Evolutionary conservation across 2,113 vertebrate species (phyloP), one percentile per base, ranked within the genome.

Genomic region (Dolichotis patagonum): DNA sequence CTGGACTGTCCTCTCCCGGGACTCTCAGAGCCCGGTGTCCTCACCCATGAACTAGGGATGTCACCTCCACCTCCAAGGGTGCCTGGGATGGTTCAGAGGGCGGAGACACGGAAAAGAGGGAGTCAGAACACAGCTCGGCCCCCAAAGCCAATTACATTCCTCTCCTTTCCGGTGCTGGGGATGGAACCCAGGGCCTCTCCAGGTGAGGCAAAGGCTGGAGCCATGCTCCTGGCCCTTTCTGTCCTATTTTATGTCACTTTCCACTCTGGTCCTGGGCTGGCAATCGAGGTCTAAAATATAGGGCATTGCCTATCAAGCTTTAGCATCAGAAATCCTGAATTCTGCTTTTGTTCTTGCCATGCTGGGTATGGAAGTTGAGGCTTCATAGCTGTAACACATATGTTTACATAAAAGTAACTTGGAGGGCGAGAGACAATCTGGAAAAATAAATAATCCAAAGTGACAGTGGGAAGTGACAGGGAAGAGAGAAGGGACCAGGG

Each of bases 401-500:
- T 19, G 16, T 46, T 88, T 67, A 75, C 32, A 58, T 17, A 16
- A 83, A 75, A 93, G 58, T 12, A 11, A 87, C n/a, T n/a, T 54
- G n/a, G 28, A 7, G 7, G 1, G 5, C 10, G 17, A 14, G 54
- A 58, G 24, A 43, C 8, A 52, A 54, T 67, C 32, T 67, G 41
- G 54, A 78, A 78, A 88, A 84, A 58, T 38, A 54, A 35, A 60
- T 1, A 77, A 60, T 52, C 22, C 69, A 28, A 13, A 43, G 56
- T 49, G 78, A 38, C 52, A 38, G 46, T 13, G 65, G 65, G 35
- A 35, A 1, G 69, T 22, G 88, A 46, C 7, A 85, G 24, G 24
- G n/a, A 26, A 11, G 0, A 8, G 49, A 0, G 35, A 80, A 0
- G 5, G 28, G 41, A 26, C 7, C 7, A 5, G 30, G 16, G 16